phyloP scores from a whole-genome alignment of 2,113 vertebrate genomes.

The Anarrhichthys ocellatus region DNA sequence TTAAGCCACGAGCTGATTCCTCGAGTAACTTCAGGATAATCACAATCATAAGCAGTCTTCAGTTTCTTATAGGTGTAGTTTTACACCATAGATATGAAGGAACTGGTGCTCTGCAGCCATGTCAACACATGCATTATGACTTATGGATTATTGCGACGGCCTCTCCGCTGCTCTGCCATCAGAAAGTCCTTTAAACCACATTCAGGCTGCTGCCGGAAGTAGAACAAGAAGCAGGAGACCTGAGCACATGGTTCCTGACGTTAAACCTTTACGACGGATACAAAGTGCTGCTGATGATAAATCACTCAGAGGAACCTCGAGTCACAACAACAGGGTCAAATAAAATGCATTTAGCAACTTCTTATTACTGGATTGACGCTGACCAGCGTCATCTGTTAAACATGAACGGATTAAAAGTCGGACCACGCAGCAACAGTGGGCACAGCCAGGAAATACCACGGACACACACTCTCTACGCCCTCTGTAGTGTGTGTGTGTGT shows the following conservation, averaged over 20 bases:
- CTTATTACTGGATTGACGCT: no score
- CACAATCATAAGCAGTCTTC: not conserved
- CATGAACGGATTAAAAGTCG: constrained; percentile 38
- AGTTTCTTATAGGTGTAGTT: not conserved
- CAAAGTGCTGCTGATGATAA: constrained; percentile 34
- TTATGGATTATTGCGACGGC: not conserved
- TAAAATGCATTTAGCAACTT: not conserved
- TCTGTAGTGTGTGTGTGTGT: constrained; percentile 43
- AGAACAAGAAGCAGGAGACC: constrained; percentile 12
- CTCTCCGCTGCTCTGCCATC: not conserved
- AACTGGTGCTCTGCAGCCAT: not conserved
- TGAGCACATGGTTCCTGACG: constrained; percentile 15
- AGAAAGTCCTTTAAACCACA: not conserved
- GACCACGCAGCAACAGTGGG: constrained; percentile 21
- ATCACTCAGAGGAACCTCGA: constrained; percentile 1
- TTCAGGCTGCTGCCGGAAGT: constrained; percentile 11
- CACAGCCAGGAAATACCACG: constrained; percentile 68
- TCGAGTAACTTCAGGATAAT: not conserved
- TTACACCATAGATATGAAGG: not conserved
- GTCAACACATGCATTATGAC: not conserved
- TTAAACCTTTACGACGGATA: constrained; percentile 25
- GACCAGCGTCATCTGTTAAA: not conserved
- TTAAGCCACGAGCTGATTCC: not conserved
- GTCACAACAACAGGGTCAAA: not conserved
- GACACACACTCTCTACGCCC: constrained; percentile 56